Evolutionary conservation across 2,888 invertebrate species (phyloP), one percentile per base, ranked within the genome.

Genomic region (Elaeidobius kamerunicus): DNA sequence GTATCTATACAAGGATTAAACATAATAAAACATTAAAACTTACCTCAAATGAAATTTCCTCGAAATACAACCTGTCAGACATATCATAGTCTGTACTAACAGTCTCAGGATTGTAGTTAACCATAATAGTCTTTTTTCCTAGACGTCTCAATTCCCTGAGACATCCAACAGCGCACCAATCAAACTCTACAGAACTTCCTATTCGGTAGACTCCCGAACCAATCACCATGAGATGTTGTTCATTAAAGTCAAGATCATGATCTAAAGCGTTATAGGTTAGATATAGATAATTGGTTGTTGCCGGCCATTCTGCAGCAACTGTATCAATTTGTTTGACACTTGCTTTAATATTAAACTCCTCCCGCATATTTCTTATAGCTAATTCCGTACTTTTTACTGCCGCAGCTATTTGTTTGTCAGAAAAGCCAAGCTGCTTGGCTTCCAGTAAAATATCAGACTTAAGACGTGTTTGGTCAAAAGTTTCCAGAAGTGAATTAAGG

Each of bases 31-130:
- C n/a, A n/a, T n/a, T n/a, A n/a, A n/a, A n/a, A n/a, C n/a, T n/a
- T 3, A 91, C 89, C 78, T 98, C 98, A 75, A 96, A 96, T 0
- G 96, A 94, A 58, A 99, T 97, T 78, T 99, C 99, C 76, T 99
- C 99, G 70, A 99, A 99, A 72, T 99, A 99, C 38, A 99, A 77
- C 19, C 97, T 79, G 73, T 99, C 96, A 67, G 97, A 97, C 92
- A 99, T 97, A 66, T 99, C 99, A 68, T 99, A 99, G 74, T 99
- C 99, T 1, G 99, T 99, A 72, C 96, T 96, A 2, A 99, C 99
- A 0, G 99, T 99, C 76, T 99, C 99, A 0, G 99, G 99, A 73
- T 99, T 99, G 69, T 94, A 99, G 73, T 99, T 99, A 0, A 99
- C 83, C 97, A 99, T 99, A 20, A 99, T 91, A 0, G 98, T 98